A percentile compares a stretch with the other conserved stretches of the same genome.
These are phyloP conservation scores for Stenchaetothrips biformis DNA, from an alignment of 2,888 invertebrate genomes.

Conservation along the genomic window DNA sequence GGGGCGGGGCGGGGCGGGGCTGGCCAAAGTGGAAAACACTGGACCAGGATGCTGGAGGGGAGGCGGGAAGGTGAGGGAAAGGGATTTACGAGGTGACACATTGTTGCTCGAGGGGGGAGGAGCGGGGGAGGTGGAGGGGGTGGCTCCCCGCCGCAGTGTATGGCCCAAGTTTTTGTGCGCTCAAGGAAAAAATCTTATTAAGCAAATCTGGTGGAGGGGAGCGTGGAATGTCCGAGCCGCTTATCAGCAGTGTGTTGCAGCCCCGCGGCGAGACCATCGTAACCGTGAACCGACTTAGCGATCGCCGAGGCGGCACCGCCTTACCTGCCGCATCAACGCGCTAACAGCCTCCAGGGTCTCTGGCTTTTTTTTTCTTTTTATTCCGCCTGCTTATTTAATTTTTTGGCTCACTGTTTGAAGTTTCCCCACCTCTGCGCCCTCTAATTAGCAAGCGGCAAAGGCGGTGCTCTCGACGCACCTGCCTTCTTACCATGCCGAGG, in stretches of 20 bases:
- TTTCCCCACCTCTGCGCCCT: no score
- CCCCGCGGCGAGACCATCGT: not conserved
- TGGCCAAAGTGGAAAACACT: constrained; percentile 2
- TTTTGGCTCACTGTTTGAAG: no score
- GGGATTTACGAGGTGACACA: constrained; percentile 10
- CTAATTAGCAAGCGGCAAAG: no score
- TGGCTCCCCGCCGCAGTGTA: not conserved
- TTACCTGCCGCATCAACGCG: no score
- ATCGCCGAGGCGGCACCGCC: no score
- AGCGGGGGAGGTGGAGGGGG: no score
- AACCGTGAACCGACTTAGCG: not conserved
- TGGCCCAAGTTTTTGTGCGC: not conserved
- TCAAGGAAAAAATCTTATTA: constrained; percentile 2
- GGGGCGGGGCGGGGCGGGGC: not conserved
- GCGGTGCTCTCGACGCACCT: no score
- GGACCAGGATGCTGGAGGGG: not conserved
- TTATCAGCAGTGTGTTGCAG: not conserved
- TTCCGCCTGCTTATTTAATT: no score
- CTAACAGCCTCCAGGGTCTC: no score
- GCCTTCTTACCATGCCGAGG: no score
- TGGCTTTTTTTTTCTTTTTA: no score
- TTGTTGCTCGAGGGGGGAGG: not conserved
- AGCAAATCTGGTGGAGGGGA: not conserved
- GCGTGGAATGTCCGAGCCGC: not conserved
- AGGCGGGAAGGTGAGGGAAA: not conserved